phyloP scores from a whole-genome alignment of 2,797 vertebrate species.

The Pristis pectinata region DNA sequence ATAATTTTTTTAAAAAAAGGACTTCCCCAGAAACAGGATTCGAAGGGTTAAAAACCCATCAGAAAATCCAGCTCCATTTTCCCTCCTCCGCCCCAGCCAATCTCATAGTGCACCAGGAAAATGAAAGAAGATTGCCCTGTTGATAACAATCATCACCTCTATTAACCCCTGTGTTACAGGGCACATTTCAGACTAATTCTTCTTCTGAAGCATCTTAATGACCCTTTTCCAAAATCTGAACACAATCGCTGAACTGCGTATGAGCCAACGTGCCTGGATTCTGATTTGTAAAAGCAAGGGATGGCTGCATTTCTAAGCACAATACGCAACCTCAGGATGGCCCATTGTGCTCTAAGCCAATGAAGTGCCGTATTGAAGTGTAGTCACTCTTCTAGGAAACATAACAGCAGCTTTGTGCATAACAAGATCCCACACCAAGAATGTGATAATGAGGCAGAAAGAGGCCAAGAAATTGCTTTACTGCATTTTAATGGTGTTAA shows the following conservation, averaged over 20 bases:
- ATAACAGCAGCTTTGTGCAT: too few relatives aligned
- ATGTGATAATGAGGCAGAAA: too few relatives aligned
- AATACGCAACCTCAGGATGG: background rate
- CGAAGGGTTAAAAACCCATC: conserved; percentile 2
- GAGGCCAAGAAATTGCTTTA: too few relatives aligned
- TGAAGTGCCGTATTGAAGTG: too few relatives aligned
- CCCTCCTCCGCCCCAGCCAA: background rate
- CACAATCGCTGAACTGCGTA: background rate
- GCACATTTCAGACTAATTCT: background rate
- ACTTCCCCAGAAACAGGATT: background rate
- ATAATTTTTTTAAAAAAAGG: background rate
- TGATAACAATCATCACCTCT: conserved; percentile 2
- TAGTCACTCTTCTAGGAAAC: too few relatives aligned
- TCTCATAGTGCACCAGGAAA: background rate
- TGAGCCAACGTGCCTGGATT: background rate
- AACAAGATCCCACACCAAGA: too few relatives aligned
- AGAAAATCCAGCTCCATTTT: too few relatives aligned
- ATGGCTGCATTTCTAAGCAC: background rate
- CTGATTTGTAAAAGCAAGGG: background rate
- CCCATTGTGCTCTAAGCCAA: background rate
- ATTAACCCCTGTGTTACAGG: conserved; percentile 10
- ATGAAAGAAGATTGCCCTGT: background rate
- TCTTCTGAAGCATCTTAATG: background rate
- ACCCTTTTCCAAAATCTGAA: background rate
- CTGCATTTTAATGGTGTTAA: too few relatives aligned